A percentile compares a stretch with the other conserved stretches of the same genome.
Evolutionary conservation across 2,888 invertebrate genomes (phyloP).

Genomic region (Mesoligia furuncula): DNA sequence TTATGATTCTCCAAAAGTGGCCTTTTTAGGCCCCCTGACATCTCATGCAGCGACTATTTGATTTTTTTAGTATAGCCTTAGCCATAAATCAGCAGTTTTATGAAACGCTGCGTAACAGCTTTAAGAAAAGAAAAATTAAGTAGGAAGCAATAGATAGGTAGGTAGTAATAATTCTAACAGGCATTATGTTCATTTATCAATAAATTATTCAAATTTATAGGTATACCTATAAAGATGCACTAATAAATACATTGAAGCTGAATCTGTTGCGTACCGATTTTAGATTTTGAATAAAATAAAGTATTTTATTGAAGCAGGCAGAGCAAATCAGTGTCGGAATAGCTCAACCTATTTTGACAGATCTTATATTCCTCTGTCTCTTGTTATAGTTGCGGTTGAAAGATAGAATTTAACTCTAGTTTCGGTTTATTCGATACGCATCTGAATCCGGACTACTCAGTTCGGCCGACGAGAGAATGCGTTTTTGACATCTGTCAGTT

Average conservation of each 20-base stretch:
- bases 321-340: background rate
- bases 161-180: background rate
- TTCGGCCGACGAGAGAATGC: background rate
- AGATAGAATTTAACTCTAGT: background rate
- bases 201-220: background rate
- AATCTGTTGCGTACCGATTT: background rate
- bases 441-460: background rate
- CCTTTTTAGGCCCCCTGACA: too few relatives aligned
- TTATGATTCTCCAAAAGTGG: too few relatives aligned
- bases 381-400: background rate
- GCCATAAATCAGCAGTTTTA: background rate
- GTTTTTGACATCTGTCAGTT: background rate
- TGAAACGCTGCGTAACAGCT: background rate
- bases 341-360: background rate
- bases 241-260: background rate
- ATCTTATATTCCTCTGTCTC: background rate
- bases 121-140: background rate
- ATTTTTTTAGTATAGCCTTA: background rate
- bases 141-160: conserved; percentile 4
- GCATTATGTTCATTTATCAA: background rate
- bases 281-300: background rate
- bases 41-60: background rate
- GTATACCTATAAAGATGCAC: background rate
- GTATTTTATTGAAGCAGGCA: background rate
- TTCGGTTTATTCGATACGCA: background rate